These are phyloP conservation scores for Lycocerus yunnanus DNA, from an alignment of 2,888 invertebrate genomes.

Conservation along the genomic window DNA sequence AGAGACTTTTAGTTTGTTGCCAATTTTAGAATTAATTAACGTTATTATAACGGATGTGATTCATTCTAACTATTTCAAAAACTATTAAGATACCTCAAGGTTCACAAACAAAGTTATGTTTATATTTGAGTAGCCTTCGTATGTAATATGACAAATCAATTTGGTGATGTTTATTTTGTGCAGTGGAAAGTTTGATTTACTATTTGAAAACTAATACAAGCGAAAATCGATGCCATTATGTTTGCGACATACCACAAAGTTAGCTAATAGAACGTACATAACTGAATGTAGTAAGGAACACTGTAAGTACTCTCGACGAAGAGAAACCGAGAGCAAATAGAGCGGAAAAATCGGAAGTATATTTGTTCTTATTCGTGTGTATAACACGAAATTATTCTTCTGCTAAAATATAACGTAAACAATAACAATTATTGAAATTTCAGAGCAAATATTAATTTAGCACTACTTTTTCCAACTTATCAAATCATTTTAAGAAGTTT, in stretches of 20 bases:
- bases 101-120: background rate
- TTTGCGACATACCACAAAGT: background rate
- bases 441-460: background rate
- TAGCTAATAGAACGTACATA: background rate
- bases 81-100: background rate
- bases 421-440: background rate
- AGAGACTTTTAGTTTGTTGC: background rate
- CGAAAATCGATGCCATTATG: background rate
- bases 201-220: background rate
- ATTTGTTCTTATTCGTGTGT: background rate
- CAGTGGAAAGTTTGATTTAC: background rate
- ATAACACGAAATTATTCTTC: background rate
- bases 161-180: background rate
- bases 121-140: background rate
- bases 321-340: background rate
- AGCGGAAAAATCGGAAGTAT: background rate
- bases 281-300: background rate
- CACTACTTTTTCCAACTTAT: background rate
- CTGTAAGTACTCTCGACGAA: background rate
- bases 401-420: background rate
- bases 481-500: background rate
- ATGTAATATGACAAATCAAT: background rate
- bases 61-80: background rate
- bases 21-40: background rate
- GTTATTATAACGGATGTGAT: background rate